A percentile compares a stretch with the other conserved stretches of the same genome.
Evolutionary conservation across 2,888 invertebrate species (phyloP).

Genomic region (Villa cingulata): DNA sequence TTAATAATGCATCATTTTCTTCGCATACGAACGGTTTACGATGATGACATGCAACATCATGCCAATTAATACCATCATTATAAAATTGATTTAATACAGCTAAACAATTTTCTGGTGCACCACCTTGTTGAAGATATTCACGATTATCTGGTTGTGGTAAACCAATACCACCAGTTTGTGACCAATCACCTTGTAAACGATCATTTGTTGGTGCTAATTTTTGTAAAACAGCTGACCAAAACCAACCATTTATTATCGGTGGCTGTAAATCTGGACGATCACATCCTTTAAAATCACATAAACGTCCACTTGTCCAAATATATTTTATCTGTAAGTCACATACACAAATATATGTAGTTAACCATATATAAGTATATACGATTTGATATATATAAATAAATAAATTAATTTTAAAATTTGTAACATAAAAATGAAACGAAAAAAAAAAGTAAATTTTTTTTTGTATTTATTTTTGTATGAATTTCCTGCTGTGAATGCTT

Average conservation of each 20-base stretch:
- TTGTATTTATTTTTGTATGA: too few species aligned
- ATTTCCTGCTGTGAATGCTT: too few species aligned
- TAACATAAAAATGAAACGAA: too few species aligned
- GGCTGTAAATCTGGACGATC: constrained; percentile 75
- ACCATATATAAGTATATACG: too few species aligned
- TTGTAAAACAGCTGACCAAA: constrained; percentile 79
- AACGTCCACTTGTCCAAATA: constrained; percentile 82
- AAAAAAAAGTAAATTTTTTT: too few species aligned
- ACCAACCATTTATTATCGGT: constrained; percentile 72
- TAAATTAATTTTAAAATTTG: too few species aligned
- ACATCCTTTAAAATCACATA: constrained; percentile 83
- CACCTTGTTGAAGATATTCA: constrained; percentile 62
- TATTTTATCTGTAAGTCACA: constrained; percentile 63
- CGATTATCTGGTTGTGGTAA: constrained; percentile 80
- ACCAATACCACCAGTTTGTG: constrained; percentile 71
- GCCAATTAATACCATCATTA: constrained; percentile 83
- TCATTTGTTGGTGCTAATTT: constrained; percentile 72
- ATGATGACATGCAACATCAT: constrained; percentile 83
- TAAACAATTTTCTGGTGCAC: constrained; percentile 73
- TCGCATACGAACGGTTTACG: constrained; percentile 80
- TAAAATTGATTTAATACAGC: constrained; percentile 81
- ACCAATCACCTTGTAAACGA: constrained; percentile 78
- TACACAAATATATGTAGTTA: not conserved
- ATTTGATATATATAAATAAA: too few species aligned
- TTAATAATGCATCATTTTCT: constrained; percentile 72